phyloP scores from a whole-genome alignment of 2,888 invertebrate species.

The Athalia rosae region DNA sequence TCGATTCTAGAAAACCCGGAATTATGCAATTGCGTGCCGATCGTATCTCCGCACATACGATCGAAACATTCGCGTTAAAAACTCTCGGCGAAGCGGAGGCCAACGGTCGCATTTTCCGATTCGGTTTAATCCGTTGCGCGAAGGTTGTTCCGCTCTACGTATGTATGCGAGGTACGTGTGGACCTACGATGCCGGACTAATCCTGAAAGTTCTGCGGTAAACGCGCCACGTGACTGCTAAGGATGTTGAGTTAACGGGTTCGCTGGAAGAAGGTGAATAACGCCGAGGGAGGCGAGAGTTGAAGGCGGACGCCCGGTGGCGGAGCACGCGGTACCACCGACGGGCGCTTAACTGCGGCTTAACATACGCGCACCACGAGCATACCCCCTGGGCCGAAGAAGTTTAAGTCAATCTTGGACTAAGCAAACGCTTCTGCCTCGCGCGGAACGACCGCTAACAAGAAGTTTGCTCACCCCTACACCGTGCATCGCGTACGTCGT shows the following conservation, averaged over 20 bases:
- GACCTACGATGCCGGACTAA: conserved; percentile 47
- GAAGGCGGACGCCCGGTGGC: conserved; percentile 11
- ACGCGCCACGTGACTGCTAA: conserved; percentile 59
- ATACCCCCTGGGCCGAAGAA: conserved; percentile 44
- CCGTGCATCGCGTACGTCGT: background rate
- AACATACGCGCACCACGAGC: conserved; percentile 51
- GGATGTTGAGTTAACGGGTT: conserved; percentile 55
- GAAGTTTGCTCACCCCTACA: background rate
- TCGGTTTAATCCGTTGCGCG: background rate
- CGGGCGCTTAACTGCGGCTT: conserved; percentile 56
- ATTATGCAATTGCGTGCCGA: too few relatives aligned
- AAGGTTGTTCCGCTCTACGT: background rate
- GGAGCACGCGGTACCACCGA: conserved; percentile 12
- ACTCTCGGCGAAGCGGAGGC: too few relatives aligned
- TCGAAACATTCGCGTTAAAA: too few relatives aligned
- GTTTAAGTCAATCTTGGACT: conserved; percentile 68
- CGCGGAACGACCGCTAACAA: conserved; percentile 55
- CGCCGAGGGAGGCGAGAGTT: conserved; percentile 3
- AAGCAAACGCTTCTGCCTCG: conserved; percentile 64
- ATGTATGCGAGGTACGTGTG: background rate
- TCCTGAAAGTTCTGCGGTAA: conserved; percentile 63
- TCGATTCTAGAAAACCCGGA: too few relatives aligned
- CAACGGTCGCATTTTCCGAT: too few relatives aligned
- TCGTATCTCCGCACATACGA: too few relatives aligned
- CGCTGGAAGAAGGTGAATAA: conserved; percentile 16